These are phyloP conservation scores for Sthenelais limicola DNA, from an alignment of 2,888 invertebrate species.

Conservation along the genomic window DNA sequence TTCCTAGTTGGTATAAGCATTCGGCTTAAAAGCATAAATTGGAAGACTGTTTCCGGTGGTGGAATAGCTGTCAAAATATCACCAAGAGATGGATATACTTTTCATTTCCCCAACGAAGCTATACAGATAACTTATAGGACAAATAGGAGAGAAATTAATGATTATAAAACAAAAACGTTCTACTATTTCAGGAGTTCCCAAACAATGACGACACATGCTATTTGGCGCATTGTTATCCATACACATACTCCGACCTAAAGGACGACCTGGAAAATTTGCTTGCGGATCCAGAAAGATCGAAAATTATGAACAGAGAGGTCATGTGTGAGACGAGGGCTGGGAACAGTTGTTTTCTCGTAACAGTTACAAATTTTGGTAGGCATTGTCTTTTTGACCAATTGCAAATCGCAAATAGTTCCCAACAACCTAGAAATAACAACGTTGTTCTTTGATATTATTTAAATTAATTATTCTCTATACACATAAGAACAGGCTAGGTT, in stretches of 20 bases:
- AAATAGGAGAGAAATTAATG: neutral
- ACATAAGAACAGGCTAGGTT: too few species aligned
- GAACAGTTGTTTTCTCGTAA: conserved; percentile 71
- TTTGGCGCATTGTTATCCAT: conserved; percentile 71
- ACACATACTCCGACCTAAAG: conserved; percentile 71
- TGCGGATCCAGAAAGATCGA: conserved; percentile 58
- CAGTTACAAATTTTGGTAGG: conserved; percentile 70
- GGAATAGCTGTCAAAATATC: too few species aligned
- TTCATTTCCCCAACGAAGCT: neutral
- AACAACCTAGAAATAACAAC: too few species aligned
- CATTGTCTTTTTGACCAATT: neutral
- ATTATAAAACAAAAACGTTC: conserved; percentile 17
- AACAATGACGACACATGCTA: conserved; percentile 67
- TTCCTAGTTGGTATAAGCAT: too few species aligned
- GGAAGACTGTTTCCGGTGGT: too few species aligned
- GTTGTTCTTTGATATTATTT: too few species aligned
- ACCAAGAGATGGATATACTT: neutral
- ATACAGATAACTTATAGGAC: too few species aligned
- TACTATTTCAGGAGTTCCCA: conserved; percentile 66
- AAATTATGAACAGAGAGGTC: conserved; percentile 63
- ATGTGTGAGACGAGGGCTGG: conserved; percentile 71
- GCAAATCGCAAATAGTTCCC: too few species aligned
- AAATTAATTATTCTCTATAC: too few species aligned
- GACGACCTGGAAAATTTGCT: conserved; percentile 67
- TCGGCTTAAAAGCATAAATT: too few species aligned